Evolutionary conservation across 2,888 invertebrate species (phyloP).

Genomic region (Tiliacea aurago): DNA sequence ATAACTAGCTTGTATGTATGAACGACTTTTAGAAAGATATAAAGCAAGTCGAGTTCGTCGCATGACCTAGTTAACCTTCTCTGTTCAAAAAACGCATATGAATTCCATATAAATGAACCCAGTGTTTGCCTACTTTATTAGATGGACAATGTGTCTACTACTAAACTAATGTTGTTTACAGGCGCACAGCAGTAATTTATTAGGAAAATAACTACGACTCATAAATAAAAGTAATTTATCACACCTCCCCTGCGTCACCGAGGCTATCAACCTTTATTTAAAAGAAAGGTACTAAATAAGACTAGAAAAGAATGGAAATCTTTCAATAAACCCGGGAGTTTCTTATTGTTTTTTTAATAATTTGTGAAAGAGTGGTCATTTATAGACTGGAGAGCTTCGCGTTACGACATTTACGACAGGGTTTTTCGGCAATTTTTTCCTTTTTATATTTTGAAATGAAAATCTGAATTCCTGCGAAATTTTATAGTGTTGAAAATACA

Average conservation of each 20-base stretch:
- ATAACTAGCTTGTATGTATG: neutral
- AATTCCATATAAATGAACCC: slow-evolving; percentile 28
- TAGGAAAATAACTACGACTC: slow-evolving; percentile 31
- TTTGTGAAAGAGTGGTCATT: slow-evolving; percentile 34
- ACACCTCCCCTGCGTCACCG: slow-evolving; percentile 22
- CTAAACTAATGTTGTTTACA: slow-evolving; percentile 32
- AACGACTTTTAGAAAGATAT: slow-evolving; percentile 14
- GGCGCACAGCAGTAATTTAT: slow-evolving; percentile 18
- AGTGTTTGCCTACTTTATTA: slow-evolving; percentile 33
- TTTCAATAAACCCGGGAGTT: slow-evolving; percentile 7
- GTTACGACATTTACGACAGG: slow-evolving; percentile 13
- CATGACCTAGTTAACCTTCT: slow-evolving; percentile 24
- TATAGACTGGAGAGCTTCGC: slow-evolving; percentile 21
- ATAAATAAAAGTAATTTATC: slow-evolving; percentile 45
- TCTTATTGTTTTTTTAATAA: slow-evolving; percentile 44
- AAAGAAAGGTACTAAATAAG: slow-evolving; percentile 24
- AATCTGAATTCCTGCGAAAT: slow-evolving; percentile 25
- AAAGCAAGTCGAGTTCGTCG: neutral
- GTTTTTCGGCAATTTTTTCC: neutral
- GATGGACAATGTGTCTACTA: slow-evolving; percentile 9
- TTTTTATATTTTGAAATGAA: slow-evolving; percentile 14
- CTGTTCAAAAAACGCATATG: slow-evolving; percentile 36
- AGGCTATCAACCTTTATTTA: slow-evolving; percentile 14
- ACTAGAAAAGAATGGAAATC: neutral
- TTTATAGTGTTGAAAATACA: slow-evolving; percentile 26